These are phyloP conservation scores for Gortyna flavago DNA, from an alignment of 2,888 invertebrate genomes.

Conservation along the genomic window DNA sequence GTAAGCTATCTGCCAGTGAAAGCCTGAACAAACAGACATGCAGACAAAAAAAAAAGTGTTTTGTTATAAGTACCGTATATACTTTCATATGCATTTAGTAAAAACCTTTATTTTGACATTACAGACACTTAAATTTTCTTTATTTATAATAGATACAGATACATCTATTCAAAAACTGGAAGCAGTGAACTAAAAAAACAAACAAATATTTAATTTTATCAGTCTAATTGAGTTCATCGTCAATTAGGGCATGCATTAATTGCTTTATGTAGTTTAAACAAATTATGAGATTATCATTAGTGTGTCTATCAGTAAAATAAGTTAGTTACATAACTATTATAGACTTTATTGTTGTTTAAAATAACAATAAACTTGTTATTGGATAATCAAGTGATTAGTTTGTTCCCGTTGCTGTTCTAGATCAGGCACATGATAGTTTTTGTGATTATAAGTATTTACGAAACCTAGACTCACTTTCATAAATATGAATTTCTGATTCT, in stretches of 20 bases:
- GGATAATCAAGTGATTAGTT: not conserved
- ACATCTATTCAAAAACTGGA: not conserved
- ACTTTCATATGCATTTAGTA: too few species aligned
- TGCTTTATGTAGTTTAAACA: conserved; percentile 7
- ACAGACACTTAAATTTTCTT: too few species aligned
- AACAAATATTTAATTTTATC: not conserved
- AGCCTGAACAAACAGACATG: too few species aligned
- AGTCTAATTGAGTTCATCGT: not conserved
- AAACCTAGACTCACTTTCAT: not conserved
- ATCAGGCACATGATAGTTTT: not conserved
- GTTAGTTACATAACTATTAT: conserved; percentile 7
- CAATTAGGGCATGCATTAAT: conserved; percentile 16
- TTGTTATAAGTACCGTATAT: too few species aligned
- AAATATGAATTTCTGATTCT: not conserved
- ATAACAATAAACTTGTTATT: conserved; percentile 16
- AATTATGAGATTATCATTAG: conserved; percentile 5
- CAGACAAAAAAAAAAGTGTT: too few species aligned
- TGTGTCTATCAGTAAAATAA: conserved; percentile 8
- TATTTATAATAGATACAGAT: too few species aligned
- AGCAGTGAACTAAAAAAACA: not conserved
- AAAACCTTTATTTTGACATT: too few species aligned
- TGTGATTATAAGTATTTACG: not conserved
- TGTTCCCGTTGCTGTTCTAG: not conserved
- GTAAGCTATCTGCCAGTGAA: too few species aligned
- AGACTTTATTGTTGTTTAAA: not conserved